A percentile compares a stretch with the other conserved stretches of the same genome.
Conservation (phyloP, 2,113 vertebrate genomes). For the Climacteris rufus region DNA sequence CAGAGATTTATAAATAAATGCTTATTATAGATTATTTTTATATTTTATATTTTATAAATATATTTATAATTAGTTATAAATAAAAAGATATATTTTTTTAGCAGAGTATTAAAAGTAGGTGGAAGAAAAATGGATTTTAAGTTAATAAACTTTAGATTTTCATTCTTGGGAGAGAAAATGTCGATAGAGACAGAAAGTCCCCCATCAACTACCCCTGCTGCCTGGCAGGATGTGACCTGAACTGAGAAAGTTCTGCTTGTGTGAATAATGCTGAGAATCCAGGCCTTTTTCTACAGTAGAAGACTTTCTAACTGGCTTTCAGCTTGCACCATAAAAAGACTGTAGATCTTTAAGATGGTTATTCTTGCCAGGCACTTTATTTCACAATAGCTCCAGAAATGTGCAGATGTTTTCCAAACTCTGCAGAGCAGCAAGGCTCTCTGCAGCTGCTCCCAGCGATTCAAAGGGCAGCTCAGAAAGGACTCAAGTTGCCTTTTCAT, state of each 20-base stretch:
- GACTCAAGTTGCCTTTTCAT: background rate
- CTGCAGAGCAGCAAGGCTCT: background rate
- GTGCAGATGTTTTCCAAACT: slow-evolving; percentile 27
- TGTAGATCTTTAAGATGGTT: background rate
- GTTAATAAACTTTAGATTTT: background rate
- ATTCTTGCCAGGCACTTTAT: slow-evolving; percentile 27
- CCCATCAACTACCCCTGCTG: background rate
- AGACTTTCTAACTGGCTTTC: background rate
- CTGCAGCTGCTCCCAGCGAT: slow-evolving; percentile 31
- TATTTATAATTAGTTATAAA: background rate
- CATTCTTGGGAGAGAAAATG: background rate
- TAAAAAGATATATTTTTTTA: background rate
- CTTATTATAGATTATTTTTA: background rate
- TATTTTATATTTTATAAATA: background rate
- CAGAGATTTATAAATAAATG: background rate
- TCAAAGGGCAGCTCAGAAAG: background rate
- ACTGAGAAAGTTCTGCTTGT: background rate
- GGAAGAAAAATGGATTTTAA: background rate
- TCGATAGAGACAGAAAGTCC: background rate
- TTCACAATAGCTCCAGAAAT: slow-evolving; percentile 26
- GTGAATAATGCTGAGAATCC: background rate
- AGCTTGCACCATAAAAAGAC: background rate
- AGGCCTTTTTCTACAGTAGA: background rate
- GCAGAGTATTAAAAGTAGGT: background rate
- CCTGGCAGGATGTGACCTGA: slow-evolving; percentile 18